Base-by-base conservation (phyloP, 1,140 invertebrate species). In the Drosophila truncata region DNA sequence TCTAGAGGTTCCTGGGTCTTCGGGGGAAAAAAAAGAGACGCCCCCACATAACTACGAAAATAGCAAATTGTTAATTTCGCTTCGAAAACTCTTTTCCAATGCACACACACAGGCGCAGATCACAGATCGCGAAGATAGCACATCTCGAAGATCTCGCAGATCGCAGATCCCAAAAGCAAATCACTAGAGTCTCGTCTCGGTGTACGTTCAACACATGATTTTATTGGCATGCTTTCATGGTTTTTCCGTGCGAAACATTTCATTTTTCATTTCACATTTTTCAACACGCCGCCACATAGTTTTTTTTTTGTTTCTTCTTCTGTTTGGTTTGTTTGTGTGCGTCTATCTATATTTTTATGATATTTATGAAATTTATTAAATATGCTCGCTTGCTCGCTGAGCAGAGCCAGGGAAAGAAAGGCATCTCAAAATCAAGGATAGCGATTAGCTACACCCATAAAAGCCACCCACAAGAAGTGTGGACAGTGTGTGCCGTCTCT, bases 41-140 rank as follows among this genome's bases (percentile, higher is more conserved):
- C 84, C 85, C 85, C 78, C 84, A 69, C 84, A 80, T 64, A 60
- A 52, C 77, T 88, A 88, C 84, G 39, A 69, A 88, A 90, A 88
- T 88, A 88, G 85, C 80, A 88, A 88, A 88, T 88, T 88, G 84
- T 88, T 88, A 88, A 87, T 87, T 87, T 87, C 65, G 80, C 84
- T 90, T 80, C 84, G 69, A 70, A 87, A 84, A 87, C 84, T 87
- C 84, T 87, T 87, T 87, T 87, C 77, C 84, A 87, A 88, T 84
- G 64, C 83, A 86, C 78, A 78, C 41, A 71, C 37, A 73, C 37
- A 73, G 50, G 66, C n/a, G 44, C 25, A 78, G 31, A 65, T 27
- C 37, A 44, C 37, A 27, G 42, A 66, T 39, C n/a, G 29, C 20
- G 4, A 47, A 44, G 33, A 35, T 46, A n/a, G 37, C 16, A 33